Base-by-base conservation (phyloP, 92 coral and sea anemone species). In the Nematostella vectensis region DNA sequence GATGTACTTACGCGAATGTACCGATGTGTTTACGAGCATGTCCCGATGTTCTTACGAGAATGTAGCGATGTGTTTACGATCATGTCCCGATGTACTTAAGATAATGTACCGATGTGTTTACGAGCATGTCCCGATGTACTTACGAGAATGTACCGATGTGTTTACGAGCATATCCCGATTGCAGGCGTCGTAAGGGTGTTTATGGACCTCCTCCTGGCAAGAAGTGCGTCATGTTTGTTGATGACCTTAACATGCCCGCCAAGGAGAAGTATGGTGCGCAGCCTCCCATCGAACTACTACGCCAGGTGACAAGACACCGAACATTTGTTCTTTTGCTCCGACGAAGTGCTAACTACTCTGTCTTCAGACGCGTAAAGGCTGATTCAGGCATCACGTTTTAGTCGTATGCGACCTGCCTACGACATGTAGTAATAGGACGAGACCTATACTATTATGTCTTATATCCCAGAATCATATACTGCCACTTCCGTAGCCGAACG, bases 161-260 rank as follows among this genome's bases (percentile, higher is more conserved):
- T n/a, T n/a, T n/a, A n/a, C n/a, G n/a, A n/a, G n/a, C n/a, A n/a
- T n/a, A n/a, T n/a, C n/a, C n/a, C n/a, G n/a, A n/a, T n/a, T 33
- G 40, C 23, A 93, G 99, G 67, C 99, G 99, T 64, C 93, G 99
- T 30, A 93, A 93, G 48, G 99, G 99, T 29, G 93, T 93, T 23
- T 93, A 81, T 44, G 99, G 99, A 29, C 99, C 99, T 6, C 99
- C 99, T 9, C 99, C 96, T 3, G 95, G 99, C 24, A 93, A 93
- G 83, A 93, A 75, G 57, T 93, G 99, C 29, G 96, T 82, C 3
- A 83, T 93, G 68, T 93, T 93, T 52, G 99, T 93, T 24, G 99
- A 93, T 72, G 99, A 93, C 48, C 93, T 93, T 16, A 93, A 93
- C 80, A 93, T 93, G 99, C 99, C 99, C 0, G 77, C 99, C 11